phyloP scores from a whole-genome alignment of 2,113 vertebrate genomes.

The Cyprinodon brontotheroides region DNA sequence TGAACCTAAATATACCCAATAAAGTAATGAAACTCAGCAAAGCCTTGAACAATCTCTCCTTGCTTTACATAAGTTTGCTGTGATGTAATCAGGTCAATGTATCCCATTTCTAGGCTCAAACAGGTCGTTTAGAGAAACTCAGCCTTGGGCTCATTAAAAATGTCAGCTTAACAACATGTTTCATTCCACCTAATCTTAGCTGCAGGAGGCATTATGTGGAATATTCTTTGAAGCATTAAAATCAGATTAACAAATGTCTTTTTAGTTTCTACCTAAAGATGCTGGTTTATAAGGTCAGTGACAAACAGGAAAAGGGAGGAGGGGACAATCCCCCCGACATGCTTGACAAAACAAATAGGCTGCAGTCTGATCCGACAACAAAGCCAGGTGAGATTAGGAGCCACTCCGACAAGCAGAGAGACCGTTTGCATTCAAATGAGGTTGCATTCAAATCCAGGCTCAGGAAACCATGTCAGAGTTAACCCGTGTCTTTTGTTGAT shows the following conservation, averaged over 20 bases:
- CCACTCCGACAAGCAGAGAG: slow-evolving; percentile 25
- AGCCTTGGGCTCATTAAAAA: background rate
- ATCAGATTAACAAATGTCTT: background rate
- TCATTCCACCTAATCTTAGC: background rate
- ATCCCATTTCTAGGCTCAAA: background rate
- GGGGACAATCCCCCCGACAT: background rate
- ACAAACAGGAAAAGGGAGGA: slow-evolving; percentile 8
- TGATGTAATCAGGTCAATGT: background rate
- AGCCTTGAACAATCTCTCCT: slow-evolving; percentile 8
- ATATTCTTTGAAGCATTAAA: background rate
- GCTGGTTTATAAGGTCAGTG: slow-evolving; percentile 11
- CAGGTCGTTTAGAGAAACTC: background rate
- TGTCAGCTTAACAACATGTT: background rate
- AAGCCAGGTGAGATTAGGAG: slow-evolving; percentile 34
- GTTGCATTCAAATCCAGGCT: slow-evolving; percentile 38
- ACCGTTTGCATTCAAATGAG: slow-evolving; percentile 54
- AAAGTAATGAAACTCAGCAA: background rate
- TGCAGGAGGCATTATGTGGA: background rate
- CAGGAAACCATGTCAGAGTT: slow-evolving; percentile 11
- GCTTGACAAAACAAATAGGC: slow-evolving; percentile 19
- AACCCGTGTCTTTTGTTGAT: slow-evolving; percentile 13
- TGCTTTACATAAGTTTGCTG: background rate
- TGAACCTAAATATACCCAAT: background rate
- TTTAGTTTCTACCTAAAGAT: slow-evolving; percentile 2
- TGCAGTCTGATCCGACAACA: slow-evolving; percentile 26